phyloP scores from a whole-genome alignment of 2,113 vertebrate genomes.

The Arothron firmamentum region DNA sequence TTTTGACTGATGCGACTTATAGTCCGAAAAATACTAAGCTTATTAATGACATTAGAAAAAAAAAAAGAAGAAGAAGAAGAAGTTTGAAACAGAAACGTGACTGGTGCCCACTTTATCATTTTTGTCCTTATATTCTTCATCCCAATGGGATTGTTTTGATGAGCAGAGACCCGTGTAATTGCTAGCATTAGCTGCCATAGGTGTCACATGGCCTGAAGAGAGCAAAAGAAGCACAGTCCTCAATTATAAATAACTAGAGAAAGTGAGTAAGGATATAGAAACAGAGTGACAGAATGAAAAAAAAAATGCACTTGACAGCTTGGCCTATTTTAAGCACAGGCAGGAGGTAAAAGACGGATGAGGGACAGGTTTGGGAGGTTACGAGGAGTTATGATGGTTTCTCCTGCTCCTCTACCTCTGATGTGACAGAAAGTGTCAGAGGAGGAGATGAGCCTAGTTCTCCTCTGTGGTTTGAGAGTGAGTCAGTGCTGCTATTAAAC shows the following conservation, averaged over 20 bases:
- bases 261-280: conserved; percentile 3
- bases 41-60: no score
- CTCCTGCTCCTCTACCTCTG: conserved; percentile 32
- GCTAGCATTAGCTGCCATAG: no score
- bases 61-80: no score
- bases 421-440: conserved; percentile 59
- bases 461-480: conserved; percentile 32
- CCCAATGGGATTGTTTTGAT: no score
- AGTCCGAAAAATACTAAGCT: no score
- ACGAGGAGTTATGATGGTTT: conserved; percentile 48
- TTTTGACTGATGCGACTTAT: no score
- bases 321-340: conserved; percentile 57
- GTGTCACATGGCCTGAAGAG: conserved; percentile 6
- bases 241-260: conserved; percentile 23
- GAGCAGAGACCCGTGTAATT: no score
- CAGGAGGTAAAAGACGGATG: conserved; percentile 54
- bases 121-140: no score
- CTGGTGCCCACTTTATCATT: no score
- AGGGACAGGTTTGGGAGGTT: conserved; percentile 50
- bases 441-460: conserved; percentile 36
- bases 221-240: conserved; percentile 22
- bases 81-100: no score
- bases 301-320: conserved; percentile 39
- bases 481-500: conserved; percentile 41
- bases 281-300: not conserved